Base-by-base conservation (phyloP, 2,113 vertebrate genomes). In the Gallinago undulata region DNA sequence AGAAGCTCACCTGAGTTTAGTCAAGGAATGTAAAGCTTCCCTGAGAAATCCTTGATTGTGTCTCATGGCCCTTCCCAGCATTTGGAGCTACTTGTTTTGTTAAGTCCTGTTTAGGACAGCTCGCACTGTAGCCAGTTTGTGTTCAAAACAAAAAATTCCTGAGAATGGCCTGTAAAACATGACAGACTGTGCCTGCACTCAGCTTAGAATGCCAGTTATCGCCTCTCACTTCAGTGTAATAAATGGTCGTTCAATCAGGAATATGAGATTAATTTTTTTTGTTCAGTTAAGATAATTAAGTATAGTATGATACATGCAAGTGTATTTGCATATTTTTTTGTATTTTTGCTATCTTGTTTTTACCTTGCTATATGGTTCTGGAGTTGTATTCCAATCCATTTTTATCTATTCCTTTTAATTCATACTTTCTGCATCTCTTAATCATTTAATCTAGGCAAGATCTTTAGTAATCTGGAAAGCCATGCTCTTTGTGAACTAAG, bases 401-500 rank as follows among this genome's bases (percentile, higher is more conserved):
- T 56, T 56, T 87, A 35, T 57, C 56, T 51, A 22, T 33, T 11
- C 8, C 12, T 43, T 72, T 59, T 43, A 35, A 66, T 79, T 48
- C 39, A 30, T 51, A 64, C 51, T 68, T 94, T 91, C 83, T 89
- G 17, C 11, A 55, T 68, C 63, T 81, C 84, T 60, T 81, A 14
- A 57, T 81, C 27, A 60, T 68, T 82, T 68, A 55, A 35, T 37
- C 3, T 11, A 77, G 68, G 25, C 23, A 57, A 80, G 56, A 51
- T 80, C 25, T n/a, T 45, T 30, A 80, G 30, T 33, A 59, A 74
- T 47, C 41, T 70, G 68, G 25, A 90, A 86, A 87, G 10, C 23
- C 0, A 0, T 30, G 45, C 41, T 11, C 4, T 74, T 28, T 41
- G 43, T 84, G 64, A 89, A 25, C 1, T 0, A 62, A 72, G 66